Conservation (phyloP, 2,113 vertebrate species). For the Tupaia chinensis region DNA sequence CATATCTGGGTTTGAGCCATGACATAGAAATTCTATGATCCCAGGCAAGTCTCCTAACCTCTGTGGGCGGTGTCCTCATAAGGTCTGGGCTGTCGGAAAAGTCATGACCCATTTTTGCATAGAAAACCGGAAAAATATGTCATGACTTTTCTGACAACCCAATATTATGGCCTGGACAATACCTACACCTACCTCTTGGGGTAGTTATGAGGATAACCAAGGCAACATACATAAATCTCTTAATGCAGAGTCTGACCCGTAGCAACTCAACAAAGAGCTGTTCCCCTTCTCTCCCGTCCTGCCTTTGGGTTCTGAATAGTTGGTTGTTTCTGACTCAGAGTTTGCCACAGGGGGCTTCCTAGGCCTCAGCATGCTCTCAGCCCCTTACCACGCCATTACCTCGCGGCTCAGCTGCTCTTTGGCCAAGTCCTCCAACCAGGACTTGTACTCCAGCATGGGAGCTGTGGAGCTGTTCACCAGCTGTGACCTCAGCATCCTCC, state of each 20-base stretch:
- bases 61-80: background rate
- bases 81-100: too few relatives aligned
- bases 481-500: conserved; percentile 93
- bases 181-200: background rate
- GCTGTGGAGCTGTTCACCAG: conserved; percentile 67
- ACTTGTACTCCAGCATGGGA: conserved; percentile 83
- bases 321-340: background rate
- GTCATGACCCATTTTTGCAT: too few relatives aligned
- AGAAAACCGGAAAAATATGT: too few relatives aligned
- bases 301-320: background rate
- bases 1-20: background rate
- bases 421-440: conserved; percentile 87
- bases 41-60: background rate
- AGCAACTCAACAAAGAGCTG: background rate
- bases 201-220: background rate
- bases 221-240: background rate
- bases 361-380: fast-evolving
- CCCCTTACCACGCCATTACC: conserved; percentile 69
- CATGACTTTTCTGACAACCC: too few relatives aligned
- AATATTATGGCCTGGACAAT: background rate
- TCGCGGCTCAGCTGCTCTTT: conserved; percentile 83
- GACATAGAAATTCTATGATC: too few relatives aligned
- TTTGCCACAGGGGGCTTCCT: background rate
- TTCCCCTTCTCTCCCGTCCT: background rate
- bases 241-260: background rate